Conservation (phyloP, 2,113 vertebrate species). For the Glaucomys volans region DNA sequence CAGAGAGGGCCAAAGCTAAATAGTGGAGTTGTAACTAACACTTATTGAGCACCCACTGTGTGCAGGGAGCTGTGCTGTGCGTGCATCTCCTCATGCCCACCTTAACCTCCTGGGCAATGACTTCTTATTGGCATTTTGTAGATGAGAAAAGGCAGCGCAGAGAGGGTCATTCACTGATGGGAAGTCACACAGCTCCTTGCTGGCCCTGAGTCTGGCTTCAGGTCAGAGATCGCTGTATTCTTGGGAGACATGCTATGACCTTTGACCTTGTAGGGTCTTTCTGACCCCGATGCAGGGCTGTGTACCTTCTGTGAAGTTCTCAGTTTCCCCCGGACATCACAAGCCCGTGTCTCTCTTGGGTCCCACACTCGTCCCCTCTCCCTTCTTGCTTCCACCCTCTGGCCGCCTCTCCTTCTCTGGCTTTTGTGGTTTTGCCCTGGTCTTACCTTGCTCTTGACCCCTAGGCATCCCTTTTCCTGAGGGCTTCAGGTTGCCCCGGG, state of each 20-base stretch:
- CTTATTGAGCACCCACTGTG: not conserved
- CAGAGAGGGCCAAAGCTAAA: no score
- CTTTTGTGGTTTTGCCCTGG: not conserved
- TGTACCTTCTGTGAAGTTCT: not conserved
- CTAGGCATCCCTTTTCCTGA: not conserved
- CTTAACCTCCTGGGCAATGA: not conserved
- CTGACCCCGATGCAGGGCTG: not conserved
- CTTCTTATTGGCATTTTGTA: not conserved
- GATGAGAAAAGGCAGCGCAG: not conserved
- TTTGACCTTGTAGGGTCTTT: not conserved
- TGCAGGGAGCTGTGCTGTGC: not conserved
- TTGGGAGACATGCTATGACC: no score
- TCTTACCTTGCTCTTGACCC: not conserved
- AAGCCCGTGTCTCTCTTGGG: not conserved
- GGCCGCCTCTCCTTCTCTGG: not conserved
- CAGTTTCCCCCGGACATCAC: not conserved
- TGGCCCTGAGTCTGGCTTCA: not conserved
- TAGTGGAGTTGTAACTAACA: not conserved
- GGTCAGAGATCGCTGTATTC: not conserved
- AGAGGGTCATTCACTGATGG: not conserved
- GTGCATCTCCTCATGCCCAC: fast-evolving
- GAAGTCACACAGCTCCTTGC: not conserved
- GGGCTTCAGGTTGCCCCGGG: not conserved
- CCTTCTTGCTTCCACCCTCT: not conserved
- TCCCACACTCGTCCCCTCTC: fast-evolving